Base-by-base conservation (phyloP, 2,797 vertebrate genomes). In the Spheniscus humboldti region DNA sequence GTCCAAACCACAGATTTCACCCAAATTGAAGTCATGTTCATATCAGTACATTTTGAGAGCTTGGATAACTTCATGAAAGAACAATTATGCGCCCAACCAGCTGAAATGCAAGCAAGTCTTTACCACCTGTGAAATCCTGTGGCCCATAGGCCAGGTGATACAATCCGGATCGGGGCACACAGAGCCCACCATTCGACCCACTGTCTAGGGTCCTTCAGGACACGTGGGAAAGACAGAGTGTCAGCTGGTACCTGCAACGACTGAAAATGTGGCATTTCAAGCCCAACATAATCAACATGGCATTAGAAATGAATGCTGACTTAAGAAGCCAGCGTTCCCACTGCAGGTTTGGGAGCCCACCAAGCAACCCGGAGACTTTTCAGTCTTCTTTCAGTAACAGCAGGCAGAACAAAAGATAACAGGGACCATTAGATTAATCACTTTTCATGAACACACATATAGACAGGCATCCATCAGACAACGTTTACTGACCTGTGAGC, bases 401-500 rank as follows among this genome's bases (percentile, higher is more conserved):
- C 73, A 57, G 69, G 53, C 69, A 4, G 59, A 91, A 82, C 72
- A 91, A 89, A 95, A 82, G 81, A 43, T 50, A 91, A 71, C 75
- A 96, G 0, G 9, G 84, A 82, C 86, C 86, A 95, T 91, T 76
- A 94, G 83, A 67, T 82, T 73, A 85, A 93, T 67, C 72, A 87
- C 56, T 67, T 77, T 83, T 45, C 86, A 95, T 5, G 45, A 88
- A 67, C 62, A 89, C 63, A 27, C 52, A 74, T 6, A 79, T 0
- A 87, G 63, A 82, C 4, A 28, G 84, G 57, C 55, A 81, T 50
- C 88, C 90, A 94, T 94, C 95, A 94, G 80, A 90, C 78, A 94
- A 93, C 77, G 89, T 91, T 92, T 91, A 92, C 75, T 91, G 89
- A 96, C 91, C 92, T 92, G 82, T 71, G 91, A 92, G 91, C 91